Base-by-base conservation (phyloP, 2,888 invertebrate genomes). In the Imbricaverruca yamaguchii region DNA sequence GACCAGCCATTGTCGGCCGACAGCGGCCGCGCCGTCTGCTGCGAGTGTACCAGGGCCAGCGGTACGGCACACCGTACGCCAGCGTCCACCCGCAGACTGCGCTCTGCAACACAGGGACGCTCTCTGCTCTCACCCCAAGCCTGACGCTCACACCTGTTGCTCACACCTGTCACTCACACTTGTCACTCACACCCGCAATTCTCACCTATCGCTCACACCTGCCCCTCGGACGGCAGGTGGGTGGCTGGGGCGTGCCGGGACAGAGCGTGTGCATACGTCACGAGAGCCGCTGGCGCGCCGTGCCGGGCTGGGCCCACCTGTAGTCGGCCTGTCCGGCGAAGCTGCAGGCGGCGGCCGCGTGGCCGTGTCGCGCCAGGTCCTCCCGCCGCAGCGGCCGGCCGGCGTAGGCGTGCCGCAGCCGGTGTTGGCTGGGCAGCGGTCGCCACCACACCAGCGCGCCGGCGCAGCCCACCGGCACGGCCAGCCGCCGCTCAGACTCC, bases 391-490 rank as follows among this genome's bases (percentile, higher is more conserved):
- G 53, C 53, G 74, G 74, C 53, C 74, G 74, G 53, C 74, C 74
- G 39, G 74, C 74, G 74, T 18, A 53, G 74, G 18, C 74, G 74
- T 53, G 25, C 18, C 11, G 25, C 18, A 74, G 53, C 15, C 53
- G 53, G 74, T 18, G 18, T 18, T 10, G 74, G 53, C 23, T 15
- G 53, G 74, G 74, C 39, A 18, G 7, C 39, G 74, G 74, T 13
- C 74, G 74, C 74, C 74, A 74, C 74, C 74, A 74, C 18, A 74
- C 23, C 74, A 74, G 74, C 74, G 74, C 53, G 74, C 53, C 39
- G 53, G 53, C 15, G 10, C 74, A 74, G 53, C 39, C 8, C 74
- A 74, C 53, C 15, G 74, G 74, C 18, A 74, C 74, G 23, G 74
- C 18, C 74, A 67, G 74, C 74, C 74, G 53, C 74, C 39, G 74